A percentile compares a stretch with the other conserved stretches of the same genome.
Evolutionary conservation across 2,797 vertebrate species (phyloP).

Genomic region (Zenarchopterus dispar): DNA sequence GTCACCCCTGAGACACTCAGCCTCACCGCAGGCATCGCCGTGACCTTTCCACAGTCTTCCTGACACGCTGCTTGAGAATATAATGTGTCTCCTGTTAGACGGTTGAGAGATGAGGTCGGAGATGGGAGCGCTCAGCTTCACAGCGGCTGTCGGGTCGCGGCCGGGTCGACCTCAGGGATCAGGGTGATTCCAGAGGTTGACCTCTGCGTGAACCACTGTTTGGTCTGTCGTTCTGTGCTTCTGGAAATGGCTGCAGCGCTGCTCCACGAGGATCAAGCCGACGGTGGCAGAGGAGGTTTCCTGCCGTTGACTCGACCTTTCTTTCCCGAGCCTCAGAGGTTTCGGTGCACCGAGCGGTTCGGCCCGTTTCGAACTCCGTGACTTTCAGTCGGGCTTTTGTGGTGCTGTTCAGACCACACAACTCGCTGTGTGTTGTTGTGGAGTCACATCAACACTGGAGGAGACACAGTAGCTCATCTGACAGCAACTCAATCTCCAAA

Average conservation of each 20-base stretch:
- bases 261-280: no score
- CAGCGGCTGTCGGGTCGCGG: background rate
- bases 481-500: no score
- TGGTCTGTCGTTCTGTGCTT: constrained; percentile 12
- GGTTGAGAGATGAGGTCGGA: constrained; percentile 16
- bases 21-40: constrained; percentile 8
- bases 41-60: constrained; percentile 49
- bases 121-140: constrained; percentile 2
- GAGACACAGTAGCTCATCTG: no score
- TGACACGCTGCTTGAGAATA: constrained; percentile 21
- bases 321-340: background rate
- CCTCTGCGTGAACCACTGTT: constrained; percentile 22
- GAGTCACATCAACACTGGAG: no score
- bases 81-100: constrained; percentile 16
- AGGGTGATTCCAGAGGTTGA: constrained; percentile 21
- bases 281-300: no score
- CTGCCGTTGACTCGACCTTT: background rate
- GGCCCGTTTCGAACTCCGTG: no score
- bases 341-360: no score
- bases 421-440: no score
- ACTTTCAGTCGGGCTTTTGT: no score
- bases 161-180: constrained; percentile 28
- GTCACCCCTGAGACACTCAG: constrained; percentile 8
- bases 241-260: constrained; percentile 10
- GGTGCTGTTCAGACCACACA: no score